Percentiles rank a stretch among this genome's conserved stretches.
These are phyloP conservation scores for Athalia rosae DNA, from an alignment of 2,888 invertebrate species.

Conservation along the genomic window DNA sequence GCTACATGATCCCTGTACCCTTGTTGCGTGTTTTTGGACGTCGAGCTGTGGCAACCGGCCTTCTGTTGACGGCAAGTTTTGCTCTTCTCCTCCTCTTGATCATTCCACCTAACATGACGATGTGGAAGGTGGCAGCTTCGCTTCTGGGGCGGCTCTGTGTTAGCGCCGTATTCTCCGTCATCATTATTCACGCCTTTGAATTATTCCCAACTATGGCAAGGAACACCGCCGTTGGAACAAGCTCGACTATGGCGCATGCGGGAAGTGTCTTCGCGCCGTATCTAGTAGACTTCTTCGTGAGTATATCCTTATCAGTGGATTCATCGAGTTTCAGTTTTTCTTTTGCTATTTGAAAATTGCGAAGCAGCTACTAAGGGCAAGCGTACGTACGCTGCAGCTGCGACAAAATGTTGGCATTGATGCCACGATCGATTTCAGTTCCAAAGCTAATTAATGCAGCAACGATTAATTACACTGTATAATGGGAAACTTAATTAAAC, in stretches of 20 bases:
- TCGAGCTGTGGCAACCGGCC: constrained; percentile 65
- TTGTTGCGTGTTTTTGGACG: constrained; percentile 73
- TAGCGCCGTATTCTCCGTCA: constrained; percentile 76
- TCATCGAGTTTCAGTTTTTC: background rate
- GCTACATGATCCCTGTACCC: constrained; percentile 73
- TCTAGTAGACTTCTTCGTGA: constrained; percentile 74
- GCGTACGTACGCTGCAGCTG: background rate
- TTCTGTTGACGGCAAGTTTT: constrained; percentile 42
- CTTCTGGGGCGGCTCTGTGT: constrained; percentile 75
- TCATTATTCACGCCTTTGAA: constrained; percentile 77
- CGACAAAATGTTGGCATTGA: background rate
- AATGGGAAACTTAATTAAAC: constrained; percentile 18
- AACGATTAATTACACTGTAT: constrained; percentile 11
- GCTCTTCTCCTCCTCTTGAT: constrained; percentile 43
- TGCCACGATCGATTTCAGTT: constrained; percentile 20
- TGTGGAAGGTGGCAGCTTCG: constrained; percentile 67
- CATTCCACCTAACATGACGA: constrained; percentile 50
- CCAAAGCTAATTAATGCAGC: constrained; percentile 14
- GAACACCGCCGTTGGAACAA: constrained; percentile 76
- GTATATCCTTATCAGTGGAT: constrained; percentile 41
- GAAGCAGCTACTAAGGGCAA: background rate
- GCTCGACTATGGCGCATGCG: constrained; percentile 75
- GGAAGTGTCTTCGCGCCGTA: constrained; percentile 76
- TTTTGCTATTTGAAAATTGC: background rate
- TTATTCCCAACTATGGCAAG: constrained; percentile 76